Percentiles rank a stretch among this genome's conserved stretches.
Evolutionary conservation across 2,888 invertebrate species (phyloP).

Genomic region (Noctua janthe): DNA sequence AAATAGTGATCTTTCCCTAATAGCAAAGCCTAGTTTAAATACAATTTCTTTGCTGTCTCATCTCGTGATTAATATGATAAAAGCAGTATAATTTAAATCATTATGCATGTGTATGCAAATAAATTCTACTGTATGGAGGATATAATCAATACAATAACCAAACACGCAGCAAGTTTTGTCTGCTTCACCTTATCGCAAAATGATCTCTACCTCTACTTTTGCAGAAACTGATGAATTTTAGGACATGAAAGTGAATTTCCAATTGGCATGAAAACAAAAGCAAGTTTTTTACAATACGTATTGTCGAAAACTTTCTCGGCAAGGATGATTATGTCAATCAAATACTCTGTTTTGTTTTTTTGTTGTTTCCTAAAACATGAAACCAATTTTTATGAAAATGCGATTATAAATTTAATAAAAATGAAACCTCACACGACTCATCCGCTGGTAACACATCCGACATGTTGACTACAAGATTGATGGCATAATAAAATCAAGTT

Average conservation of each 20-base stretch:
- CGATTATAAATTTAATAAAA: conserved; percentile 64
- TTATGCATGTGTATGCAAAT: neutral
- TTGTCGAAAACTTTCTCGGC: neutral
- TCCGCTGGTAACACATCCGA: conserved; percentile 71
- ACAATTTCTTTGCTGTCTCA: neutral
- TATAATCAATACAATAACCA: neutral
- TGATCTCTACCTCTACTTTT: neutral
- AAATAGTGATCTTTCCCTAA: neutral
- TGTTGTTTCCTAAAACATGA: conserved; percentile 3
- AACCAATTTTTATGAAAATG: conserved; percentile 43
- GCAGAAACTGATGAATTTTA: neutral
- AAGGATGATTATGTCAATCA: neutral
- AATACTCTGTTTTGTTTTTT: neutral
- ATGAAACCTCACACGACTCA: conserved; percentile 81
- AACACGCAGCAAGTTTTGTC: neutral
- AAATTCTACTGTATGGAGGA: neutral
- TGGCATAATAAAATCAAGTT: conserved; percentile 87
- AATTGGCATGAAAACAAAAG: neutral
- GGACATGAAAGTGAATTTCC: neutral
- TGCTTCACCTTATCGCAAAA: neutral
- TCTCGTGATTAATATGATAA: neutral
- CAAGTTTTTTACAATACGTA: neutral
- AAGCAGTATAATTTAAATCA: neutral
- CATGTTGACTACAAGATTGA: conserved; percentile 86
- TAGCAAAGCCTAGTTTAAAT: neutral